Conservation (phyloP, 2,797 vertebrate species). For the Sebastes cheni region DNA sequence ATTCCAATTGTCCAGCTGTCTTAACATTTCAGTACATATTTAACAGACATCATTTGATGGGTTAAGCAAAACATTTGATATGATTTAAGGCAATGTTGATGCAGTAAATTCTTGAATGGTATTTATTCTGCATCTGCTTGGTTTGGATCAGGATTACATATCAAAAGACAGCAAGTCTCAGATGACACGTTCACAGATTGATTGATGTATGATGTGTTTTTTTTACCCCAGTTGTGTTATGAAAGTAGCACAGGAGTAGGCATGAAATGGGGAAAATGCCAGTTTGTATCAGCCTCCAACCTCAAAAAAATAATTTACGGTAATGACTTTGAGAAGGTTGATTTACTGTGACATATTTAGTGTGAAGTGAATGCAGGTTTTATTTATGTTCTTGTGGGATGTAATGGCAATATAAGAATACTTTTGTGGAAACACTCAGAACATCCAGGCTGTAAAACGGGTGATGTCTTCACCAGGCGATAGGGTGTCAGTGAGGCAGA, state of each 20-base stretch:
- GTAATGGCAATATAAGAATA: constrained; percentile 8
- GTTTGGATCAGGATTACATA: constrained; percentile 4
- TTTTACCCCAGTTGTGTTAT: constrained; percentile 7
- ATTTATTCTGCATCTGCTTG: constrained; percentile 21
- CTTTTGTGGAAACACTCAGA: constrained; percentile 54
- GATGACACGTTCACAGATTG: constrained; percentile 1
- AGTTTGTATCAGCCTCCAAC: background rate
- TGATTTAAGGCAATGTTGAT: background rate
- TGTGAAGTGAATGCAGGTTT: background rate
- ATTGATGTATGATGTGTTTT: constrained; percentile 11
- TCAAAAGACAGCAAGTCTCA: constrained; percentile 8
- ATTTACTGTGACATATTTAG: background rate
- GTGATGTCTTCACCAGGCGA: constrained; percentile 70
- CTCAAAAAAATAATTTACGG: background rate
- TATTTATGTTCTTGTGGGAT: constrained; percentile 16
- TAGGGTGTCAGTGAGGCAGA: constrained; percentile 46
- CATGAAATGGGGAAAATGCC: background rate
- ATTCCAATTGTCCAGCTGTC: background rate
- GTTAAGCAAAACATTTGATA: background rate
- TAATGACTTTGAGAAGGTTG: background rate
- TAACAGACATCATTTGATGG: background rate
- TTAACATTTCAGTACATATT: constrained; percentile 4
- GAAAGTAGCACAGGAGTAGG: background rate
- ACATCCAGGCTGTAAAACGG: constrained; percentile 54
- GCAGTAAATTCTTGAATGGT: constrained; percentile 9